Conservation (phyloP, 2,797 vertebrate species). For the Neosilurus hyrtlii region DNA sequence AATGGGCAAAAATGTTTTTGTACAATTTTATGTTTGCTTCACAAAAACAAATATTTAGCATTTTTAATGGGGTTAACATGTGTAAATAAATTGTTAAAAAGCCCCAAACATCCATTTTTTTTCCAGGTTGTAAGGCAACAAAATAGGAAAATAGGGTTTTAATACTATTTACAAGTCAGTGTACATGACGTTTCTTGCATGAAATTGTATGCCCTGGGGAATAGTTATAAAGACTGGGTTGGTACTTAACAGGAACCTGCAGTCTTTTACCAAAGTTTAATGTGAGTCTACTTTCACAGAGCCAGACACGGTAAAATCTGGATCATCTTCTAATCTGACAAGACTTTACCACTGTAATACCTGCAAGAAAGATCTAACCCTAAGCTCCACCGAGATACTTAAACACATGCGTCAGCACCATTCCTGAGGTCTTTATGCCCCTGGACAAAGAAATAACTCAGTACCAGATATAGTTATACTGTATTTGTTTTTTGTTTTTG, state of each 20-base stretch:
- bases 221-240: neutral
- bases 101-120: too few relatives aligned
- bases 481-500: neutral
- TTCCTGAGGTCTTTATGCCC: conserved; percentile 16
- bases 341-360: conserved; percentile 77
- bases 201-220: neutral
- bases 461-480: neutral
- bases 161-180: too few relatives aligned
- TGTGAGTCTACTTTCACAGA: conserved; percentile 45
- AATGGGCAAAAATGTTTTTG: too few relatives aligned
- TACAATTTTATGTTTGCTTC: too few relatives aligned
- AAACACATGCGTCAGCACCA: conserved; percentile 83
- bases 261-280: neutral
- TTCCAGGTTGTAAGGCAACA: too few relatives aligned
- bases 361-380: conserved; percentile 77
- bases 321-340: conserved; percentile 66
- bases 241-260: neutral
- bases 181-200: neutral
- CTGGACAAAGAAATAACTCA: neutral
- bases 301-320: conserved; percentile 38
- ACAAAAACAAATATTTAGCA: too few relatives aligned
- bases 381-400: conserved; percentile 87
- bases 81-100: too few relatives aligned
- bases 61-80: too few relatives aligned
- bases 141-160: too few relatives aligned